phyloP scores from a whole-genome alignment of 1,140 invertebrate genomes.

The Drosophila sulfurigaster region DNA sequence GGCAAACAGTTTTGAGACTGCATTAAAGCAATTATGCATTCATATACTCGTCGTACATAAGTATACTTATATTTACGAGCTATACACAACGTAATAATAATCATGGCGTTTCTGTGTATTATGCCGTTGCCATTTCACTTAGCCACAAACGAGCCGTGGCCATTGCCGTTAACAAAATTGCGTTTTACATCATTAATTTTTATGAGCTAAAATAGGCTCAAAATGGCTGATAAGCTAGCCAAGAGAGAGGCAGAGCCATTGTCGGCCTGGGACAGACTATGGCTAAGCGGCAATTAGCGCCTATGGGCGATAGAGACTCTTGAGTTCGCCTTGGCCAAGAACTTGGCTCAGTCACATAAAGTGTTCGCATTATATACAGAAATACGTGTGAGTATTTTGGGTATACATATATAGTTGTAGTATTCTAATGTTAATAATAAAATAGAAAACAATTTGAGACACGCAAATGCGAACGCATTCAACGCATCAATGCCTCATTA shows the following conservation, averaged over 20 bases:
- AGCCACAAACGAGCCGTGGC: constrained; percentile 81
- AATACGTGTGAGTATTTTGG: constrained; percentile 2
- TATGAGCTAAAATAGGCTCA: constrained; percentile 77
- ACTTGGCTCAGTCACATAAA: background rate
- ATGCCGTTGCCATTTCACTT: constrained; percentile 80
- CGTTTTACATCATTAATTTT: constrained; percentile 84
- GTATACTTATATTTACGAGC: constrained; percentile 62
- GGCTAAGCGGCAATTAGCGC: constrained; percentile 75
- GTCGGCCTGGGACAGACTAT: constrained; percentile 31
- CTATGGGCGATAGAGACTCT: constrained; percentile 11
- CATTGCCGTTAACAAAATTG: constrained; percentile 82
- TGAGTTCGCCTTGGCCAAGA: background rate
- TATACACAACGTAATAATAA: constrained; percentile 43
- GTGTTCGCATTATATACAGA: background rate
- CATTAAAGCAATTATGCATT: constrained; percentile 72
- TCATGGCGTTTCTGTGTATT: constrained; percentile 47
- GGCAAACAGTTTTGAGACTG: constrained; percentile 47
- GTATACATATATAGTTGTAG: constrained; percentile 45
- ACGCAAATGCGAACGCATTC: constrained; percentile 55
- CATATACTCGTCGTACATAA: constrained; percentile 21
- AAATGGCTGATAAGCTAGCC: constrained; percentile 75
- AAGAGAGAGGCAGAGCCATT: constrained; percentile 15
- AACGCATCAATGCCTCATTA: constrained; percentile 72
- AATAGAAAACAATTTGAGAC: constrained; percentile 75
- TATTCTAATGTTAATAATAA: constrained; percentile 65